Evolutionary conservation across 2,888 invertebrate genomes (phyloP).

Genomic region (Branchellion lobata): DNA sequence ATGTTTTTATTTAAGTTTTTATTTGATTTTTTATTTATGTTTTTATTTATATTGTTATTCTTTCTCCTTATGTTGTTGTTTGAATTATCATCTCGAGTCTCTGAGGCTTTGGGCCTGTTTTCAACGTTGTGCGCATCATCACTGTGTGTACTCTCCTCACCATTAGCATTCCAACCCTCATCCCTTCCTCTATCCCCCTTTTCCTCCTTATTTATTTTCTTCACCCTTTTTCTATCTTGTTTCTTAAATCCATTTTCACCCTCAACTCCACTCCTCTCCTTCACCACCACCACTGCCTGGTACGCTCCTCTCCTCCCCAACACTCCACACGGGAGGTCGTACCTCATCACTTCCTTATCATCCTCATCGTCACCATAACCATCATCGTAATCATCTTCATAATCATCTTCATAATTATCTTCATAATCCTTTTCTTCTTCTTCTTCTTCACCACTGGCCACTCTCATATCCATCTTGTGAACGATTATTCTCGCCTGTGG

Average conservation of each 20-base stretch:
- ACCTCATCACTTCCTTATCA: not conserved
- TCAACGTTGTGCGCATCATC: not conserved
- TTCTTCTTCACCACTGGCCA: not conserved
- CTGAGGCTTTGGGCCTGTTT: not conserved
- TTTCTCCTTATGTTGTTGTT: too few relatives aligned
- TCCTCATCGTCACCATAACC: slow-evolving; percentile 16
- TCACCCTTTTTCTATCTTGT: too few relatives aligned
- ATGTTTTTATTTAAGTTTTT: not conserved
- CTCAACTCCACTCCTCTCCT: too few relatives aligned
- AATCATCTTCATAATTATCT: not conserved
- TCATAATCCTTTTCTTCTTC: slow-evolving; percentile 13
- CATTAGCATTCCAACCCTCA: not conserved
- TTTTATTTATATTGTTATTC: not conserved
- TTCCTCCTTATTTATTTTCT: too few relatives aligned
- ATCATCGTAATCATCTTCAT: not conserved
- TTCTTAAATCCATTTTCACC: too few relatives aligned
- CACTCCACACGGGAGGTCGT: not conserved
- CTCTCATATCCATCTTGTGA: not conserved
- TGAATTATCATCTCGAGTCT: not conserved
- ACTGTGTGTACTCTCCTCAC: not conserved
- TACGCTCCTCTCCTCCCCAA: not conserved
- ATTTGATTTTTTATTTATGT: not conserved
- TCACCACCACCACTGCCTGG: not conserved
- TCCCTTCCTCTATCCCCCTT: not conserved
- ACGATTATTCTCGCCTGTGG: not conserved